A percentile compares a stretch with the other conserved stretches of the same genome.
Evolutionary conservation across 2,888 invertebrate genomes (phyloP).

Genomic region (Caenorhabditis macrosperma): DNA sequence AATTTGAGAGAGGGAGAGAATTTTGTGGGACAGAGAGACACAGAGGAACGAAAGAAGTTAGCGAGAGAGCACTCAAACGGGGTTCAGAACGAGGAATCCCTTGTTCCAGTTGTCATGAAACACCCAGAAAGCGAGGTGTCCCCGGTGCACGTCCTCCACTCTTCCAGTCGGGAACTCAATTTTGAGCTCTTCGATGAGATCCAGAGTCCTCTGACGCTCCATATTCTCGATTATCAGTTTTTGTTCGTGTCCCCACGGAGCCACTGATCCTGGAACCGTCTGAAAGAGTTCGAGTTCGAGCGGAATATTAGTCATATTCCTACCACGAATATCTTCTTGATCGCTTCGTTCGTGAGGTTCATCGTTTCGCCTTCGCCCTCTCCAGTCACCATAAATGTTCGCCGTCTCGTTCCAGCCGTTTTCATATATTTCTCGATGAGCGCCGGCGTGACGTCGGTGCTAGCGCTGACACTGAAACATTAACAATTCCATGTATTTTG

Average conservation of each 20-base stretch:
- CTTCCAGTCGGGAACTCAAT: background rate
- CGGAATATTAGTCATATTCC: background rate
- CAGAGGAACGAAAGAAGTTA: too few species aligned
- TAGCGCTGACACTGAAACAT: background rate
- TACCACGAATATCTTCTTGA: background rate
- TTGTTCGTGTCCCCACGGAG: background rate
- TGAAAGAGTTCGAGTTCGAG: background rate
- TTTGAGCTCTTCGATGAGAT: background rate
- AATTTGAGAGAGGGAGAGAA: too few species aligned
- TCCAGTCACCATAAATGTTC: background rate
- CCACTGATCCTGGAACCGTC: background rate
- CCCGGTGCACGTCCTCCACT: background rate
- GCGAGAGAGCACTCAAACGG: too few species aligned
- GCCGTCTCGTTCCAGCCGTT: background rate
- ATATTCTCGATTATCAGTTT: background rate
- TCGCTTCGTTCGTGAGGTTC: background rate
- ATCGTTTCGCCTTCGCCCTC: background rate
- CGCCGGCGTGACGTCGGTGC: background rate
- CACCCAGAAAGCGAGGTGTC: background rate
- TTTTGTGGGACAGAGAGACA: too few species aligned
- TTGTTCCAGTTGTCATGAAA: background rate
- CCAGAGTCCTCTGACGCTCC: background rate
- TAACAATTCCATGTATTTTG: background rate
- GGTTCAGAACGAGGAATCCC: background rate
- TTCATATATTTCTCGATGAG: constrained; percentile 3